phyloP scores from a whole-genome alignment of 2,797 vertebrate genomes.

The Pogonophryne albipinna region DNA sequence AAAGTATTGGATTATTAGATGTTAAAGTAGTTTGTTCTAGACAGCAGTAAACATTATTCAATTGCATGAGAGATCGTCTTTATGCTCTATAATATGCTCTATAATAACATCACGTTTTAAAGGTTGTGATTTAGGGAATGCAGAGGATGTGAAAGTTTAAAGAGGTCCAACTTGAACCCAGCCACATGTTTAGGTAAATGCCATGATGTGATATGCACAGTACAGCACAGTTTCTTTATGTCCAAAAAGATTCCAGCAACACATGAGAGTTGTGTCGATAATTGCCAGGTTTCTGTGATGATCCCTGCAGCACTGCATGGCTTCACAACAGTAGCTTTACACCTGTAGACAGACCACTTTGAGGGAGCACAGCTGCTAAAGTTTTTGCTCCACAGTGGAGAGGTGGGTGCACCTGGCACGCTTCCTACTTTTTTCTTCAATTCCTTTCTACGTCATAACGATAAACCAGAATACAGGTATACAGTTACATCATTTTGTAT shows the following conservation, averaged over 20 bases:
- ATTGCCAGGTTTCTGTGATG: conserved; percentile 11
- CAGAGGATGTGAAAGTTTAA: conserved; percentile 4
- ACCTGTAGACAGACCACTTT: conserved; percentile 37
- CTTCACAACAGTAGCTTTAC: conserved; percentile 26
- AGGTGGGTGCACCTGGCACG: conserved; percentile 32
- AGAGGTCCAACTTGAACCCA: conserved; percentile 11
- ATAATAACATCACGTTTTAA: not conserved
- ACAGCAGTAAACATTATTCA: not conserved
- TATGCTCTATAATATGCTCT: not conserved
- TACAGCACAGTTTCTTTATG: not conserved
- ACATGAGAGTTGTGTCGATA: not conserved
- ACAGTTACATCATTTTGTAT: not conserved
- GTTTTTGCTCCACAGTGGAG: conserved; percentile 28
- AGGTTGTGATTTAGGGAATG: not conserved
- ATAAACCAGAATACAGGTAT: conserved; percentile 8
- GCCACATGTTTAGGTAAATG: not conserved
- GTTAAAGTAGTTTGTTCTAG: not conserved
- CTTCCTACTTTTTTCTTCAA: conserved; percentile 17
- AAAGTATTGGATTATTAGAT: not conserved
- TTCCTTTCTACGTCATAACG: conserved; percentile 5
- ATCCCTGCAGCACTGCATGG: not conserved
- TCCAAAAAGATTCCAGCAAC: not conserved
- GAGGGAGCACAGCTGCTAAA: conserved; percentile 46
- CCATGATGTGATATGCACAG: not conserved
- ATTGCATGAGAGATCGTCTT: not conserved